Evolutionary conservation across 2,113 vertebrate genomes (phyloP), one percentile per base, ranked within the genome.

Genomic region (Circaetus cinerascens): DNA sequence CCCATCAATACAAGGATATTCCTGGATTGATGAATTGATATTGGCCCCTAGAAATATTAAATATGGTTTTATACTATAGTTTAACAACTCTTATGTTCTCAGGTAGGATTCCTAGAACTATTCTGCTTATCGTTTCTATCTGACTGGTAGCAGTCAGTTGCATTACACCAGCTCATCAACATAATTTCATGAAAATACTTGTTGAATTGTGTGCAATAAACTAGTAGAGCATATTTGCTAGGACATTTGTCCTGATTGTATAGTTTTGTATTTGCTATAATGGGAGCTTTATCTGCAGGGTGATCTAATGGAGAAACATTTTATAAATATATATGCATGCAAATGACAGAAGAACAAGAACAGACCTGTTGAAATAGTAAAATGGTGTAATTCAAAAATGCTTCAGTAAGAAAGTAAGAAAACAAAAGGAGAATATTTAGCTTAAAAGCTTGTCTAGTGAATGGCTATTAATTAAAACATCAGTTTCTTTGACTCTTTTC

Each of bases 171-270:
- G 40, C 27, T 27, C 8, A 59, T 30, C 43, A 41, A 34, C 23
- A 3, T 25, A 7, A 21, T 36, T 19, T 40, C 8, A 15, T 30
- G n/a, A 46, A 59, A 62, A 76, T 16, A 11, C 27, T 48, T n/a
- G 15, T 34, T 40, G 27, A 27, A 17, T 15, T 64, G 3, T 22
- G 7, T 30, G 30, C 17, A 32, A 2, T n/a, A 30, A 78, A 17
- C 7, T 16, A 29, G 38, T 48, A 73, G 63, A 55, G 18, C 1
- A 0, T 8, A 2, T 56, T 15, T 67, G 50, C 36, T 30, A 25
- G 63, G 38, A 51, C 29, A 4, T 32, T 48, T 55, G 34, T 48
- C 40, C 34, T 40, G 18, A 15, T 8, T 46, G 7, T 48, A 15
- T 19, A n/a, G 7, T 34, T 96, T 25, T 82, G 40, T 46, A 6